Evolutionary conservation across 2,888 invertebrate genomes (phyloP).

Genomic region (Penaeus monodon): DNA sequence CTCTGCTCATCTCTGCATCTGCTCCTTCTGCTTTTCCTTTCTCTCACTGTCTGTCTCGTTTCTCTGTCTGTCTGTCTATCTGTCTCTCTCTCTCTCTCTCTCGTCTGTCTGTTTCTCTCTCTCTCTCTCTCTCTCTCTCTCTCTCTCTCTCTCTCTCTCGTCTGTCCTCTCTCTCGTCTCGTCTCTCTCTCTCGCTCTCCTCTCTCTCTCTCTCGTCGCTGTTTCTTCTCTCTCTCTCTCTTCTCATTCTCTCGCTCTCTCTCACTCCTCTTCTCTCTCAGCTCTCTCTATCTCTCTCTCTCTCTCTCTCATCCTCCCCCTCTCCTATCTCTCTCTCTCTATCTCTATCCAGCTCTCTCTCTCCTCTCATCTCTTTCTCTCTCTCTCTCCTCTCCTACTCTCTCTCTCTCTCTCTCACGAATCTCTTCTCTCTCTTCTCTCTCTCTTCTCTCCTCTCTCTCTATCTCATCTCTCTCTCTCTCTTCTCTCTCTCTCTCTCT

Average conservation of each 20-base stretch:
- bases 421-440: not conserved
- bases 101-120: too few relatives aligned
- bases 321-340: not conserved
- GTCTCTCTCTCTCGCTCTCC: too few relatives aligned
- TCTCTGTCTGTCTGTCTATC: not conserved
- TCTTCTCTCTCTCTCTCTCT: not conserved
- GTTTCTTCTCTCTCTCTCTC: not conserved
- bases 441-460: too few relatives aligned
- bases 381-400: slow-evolving; percentile 1
- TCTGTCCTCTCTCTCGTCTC: not conserved
- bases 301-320: too few relatives aligned
- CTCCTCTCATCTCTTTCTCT: not conserved
- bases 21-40: not conserved
- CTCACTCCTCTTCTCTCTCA: not conserved
- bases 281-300: not conserved
- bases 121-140: not conserved
- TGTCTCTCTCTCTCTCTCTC: not conserved
- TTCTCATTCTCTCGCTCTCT: not conserved
- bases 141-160: too few relatives aligned
- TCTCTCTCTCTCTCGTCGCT: too few relatives aligned
- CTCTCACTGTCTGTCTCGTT: not conserved
- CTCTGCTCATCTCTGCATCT: not conserved
- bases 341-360: too few relatives aligned
- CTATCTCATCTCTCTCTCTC: too few relatives aligned
- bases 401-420: slow-evolving; percentile 1